These are phyloP conservation scores for Burhinus oedicnemus DNA, from an alignment of 2,113 vertebrate species.

Conservation along the genomic window DNA sequence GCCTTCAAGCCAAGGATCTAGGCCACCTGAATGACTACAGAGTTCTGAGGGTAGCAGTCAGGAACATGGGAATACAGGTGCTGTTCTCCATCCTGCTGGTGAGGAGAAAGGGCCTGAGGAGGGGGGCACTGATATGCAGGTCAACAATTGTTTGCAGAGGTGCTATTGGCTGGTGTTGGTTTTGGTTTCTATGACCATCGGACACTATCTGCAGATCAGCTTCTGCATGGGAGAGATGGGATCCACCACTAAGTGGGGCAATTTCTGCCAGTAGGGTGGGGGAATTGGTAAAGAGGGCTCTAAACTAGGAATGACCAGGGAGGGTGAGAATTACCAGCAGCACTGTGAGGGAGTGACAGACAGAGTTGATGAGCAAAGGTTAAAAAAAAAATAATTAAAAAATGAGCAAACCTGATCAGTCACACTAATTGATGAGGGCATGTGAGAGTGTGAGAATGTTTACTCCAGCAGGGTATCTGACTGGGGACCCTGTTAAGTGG, in stretches of 20 bases:
- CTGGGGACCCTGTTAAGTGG: not conserved
- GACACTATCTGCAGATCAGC: not conserved
- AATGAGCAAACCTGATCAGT: not conserved
- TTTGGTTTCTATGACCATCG: not conserved
- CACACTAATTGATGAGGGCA: not conserved
- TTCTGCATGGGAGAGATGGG: not conserved
- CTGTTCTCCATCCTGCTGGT: not conserved
- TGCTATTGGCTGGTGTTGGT: no score
- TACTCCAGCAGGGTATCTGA: not conserved
- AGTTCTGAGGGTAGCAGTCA: not conserved
- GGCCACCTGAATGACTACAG: not conserved
- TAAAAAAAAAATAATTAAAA: not conserved
- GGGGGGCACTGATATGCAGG: no score
- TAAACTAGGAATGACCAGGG: not conserved
- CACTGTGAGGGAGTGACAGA: not conserved
- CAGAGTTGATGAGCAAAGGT: not conserved
- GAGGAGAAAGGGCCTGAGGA: not conserved
- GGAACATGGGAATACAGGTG: not conserved
- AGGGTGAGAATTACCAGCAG: not conserved
- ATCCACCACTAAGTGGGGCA: not conserved
- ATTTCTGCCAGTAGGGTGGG: not conserved
- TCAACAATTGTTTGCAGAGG: not conserved
- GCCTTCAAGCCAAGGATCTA: not conserved
- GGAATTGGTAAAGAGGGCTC: not conserved
- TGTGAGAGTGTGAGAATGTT: not conserved